phyloP scores from a whole-genome alignment of 2,113 vertebrate species.

The Protomyctophum bolini region DNA sequence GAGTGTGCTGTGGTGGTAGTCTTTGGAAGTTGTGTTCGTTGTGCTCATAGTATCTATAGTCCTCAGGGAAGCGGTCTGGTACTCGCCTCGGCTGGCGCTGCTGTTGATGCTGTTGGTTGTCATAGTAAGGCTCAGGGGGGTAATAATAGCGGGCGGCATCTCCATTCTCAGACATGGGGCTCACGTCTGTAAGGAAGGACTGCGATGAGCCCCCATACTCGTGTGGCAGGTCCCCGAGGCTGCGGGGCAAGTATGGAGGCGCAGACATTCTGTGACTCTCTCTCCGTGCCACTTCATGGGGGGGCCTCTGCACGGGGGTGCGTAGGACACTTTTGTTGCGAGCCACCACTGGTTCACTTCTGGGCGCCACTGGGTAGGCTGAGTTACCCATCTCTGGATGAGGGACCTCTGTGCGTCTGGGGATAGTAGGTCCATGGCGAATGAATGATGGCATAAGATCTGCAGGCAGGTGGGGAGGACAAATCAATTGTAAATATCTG shows the following conservation, averaged over 20 bases:
- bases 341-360: conserved; percentile 80
- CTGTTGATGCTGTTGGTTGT: conserved; percentile 77
- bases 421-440: conserved; percentile 97
- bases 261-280: conserved; percentile 95
- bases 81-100: conserved; percentile 68
- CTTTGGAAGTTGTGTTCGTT: conserved; percentile 89
- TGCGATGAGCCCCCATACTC: conserved; percentile 91
- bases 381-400: conserved; percentile 82
- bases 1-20: conserved; percentile 73
- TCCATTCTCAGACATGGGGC: conserved; percentile 87
- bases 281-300: conserved; percentile 87
- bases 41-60: conserved; percentile 93
- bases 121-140: conserved; percentile 85
- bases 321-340: conserved; percentile 92
- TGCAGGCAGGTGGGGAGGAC: conserved; percentile 53
- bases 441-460: conserved; percentile 99
- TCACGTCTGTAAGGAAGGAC: conserved; percentile 86
- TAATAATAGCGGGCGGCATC: conserved; percentile 86
- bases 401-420: conserved; percentile 89
- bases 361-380: conserved; percentile 73
- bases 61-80: conserved; percentile 86
- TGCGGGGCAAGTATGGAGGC: conserved; percentile 87
- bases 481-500: not conserved
- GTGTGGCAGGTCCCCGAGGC: conserved; percentile 85
- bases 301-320: conserved; percentile 81